Evolutionary conservation across 2,797 vertebrate genomes (phyloP).

Genomic region (Sebastes elongatus): DNA sequence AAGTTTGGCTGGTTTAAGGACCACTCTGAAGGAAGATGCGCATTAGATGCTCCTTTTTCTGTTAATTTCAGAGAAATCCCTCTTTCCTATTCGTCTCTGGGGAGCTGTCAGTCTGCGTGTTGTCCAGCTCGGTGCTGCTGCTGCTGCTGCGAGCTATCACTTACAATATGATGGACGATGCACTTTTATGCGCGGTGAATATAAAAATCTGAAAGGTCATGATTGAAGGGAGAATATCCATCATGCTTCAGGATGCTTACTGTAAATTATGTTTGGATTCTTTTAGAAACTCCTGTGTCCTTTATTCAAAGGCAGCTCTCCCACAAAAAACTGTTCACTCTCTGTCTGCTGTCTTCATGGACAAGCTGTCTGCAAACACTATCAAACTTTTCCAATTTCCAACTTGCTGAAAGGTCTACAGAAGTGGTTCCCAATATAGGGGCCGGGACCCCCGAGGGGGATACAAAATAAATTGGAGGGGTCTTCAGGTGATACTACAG

Average conservation of each 20-base stretch:
- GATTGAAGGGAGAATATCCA: not conserved
- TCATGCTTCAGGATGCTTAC: not conserved
- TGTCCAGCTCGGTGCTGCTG: slow-evolving; percentile 13
- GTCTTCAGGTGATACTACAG: not conserved
- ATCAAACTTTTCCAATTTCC: not conserved
- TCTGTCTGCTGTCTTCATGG: not conserved
- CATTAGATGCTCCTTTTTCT: not conserved
- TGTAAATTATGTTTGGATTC: not conserved
- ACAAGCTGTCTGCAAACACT: not conserved
- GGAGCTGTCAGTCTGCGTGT: slow-evolving; percentile 23
- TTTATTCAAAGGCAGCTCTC: not conserved
- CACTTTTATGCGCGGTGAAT: not conserved
- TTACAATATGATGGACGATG: slow-evolving; percentile 49
- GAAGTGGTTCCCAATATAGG: not conserved
- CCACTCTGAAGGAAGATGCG: not conserved
- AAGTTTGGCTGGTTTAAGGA: not conserved
- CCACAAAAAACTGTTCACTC: not conserved
- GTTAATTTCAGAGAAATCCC: not conserved
- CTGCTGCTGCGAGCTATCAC: slow-evolving; percentile 26
- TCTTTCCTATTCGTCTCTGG: not conserved
- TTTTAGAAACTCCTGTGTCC: not conserved
- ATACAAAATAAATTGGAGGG: not conserved
- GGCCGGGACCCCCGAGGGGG: not conserved
- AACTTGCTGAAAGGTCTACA: not conserved
- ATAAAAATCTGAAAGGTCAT: slow-evolving; percentile 3